These are phyloP conservation scores for Trichomycterus rosablanca DNA, from an alignment of 2,113 vertebrate genomes.

Conservation along the genomic window DNA sequence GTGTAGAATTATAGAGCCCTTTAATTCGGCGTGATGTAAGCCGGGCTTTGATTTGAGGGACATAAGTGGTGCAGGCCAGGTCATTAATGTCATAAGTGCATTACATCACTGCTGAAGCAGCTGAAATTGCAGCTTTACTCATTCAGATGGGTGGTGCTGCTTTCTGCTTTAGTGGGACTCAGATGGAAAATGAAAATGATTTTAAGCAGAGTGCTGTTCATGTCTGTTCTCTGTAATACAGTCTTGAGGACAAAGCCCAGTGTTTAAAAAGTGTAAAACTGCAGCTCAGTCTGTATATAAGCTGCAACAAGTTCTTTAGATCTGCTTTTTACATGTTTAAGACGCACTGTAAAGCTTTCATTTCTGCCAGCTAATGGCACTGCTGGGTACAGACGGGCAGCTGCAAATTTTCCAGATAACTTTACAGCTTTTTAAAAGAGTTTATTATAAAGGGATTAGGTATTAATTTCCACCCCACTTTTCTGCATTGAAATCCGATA, in stretches of 20 bases:
- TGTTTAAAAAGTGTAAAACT: no score
- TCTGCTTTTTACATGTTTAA: neutral
- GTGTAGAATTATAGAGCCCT: no score
- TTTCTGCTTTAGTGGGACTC: conserved; percentile 1
- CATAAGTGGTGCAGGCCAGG: neutral
- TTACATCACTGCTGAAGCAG: conserved; percentile 41
- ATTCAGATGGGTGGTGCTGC: conserved; percentile 50
- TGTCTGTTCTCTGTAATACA: no score
- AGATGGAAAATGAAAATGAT: neutral
- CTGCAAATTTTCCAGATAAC: neutral
- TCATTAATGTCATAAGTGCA: conserved; percentile 26
- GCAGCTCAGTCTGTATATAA: no score
- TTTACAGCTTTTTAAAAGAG: neutral
- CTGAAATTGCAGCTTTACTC: conserved; percentile 34
- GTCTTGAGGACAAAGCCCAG: no score
- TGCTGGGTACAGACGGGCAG: no score
- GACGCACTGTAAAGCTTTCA: neutral
- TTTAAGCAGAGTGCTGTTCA: neutral
- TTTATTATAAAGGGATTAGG: neutral
- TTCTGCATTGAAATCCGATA: neutral
- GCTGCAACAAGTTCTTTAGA: no score
- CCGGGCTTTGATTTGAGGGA: neutral
- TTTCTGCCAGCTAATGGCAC: no score
- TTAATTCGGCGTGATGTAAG: no score
- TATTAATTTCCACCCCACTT: no score